Conservation (phyloP, 1,140 invertebrate species). For the Sitophilus oryzae region DNA sequence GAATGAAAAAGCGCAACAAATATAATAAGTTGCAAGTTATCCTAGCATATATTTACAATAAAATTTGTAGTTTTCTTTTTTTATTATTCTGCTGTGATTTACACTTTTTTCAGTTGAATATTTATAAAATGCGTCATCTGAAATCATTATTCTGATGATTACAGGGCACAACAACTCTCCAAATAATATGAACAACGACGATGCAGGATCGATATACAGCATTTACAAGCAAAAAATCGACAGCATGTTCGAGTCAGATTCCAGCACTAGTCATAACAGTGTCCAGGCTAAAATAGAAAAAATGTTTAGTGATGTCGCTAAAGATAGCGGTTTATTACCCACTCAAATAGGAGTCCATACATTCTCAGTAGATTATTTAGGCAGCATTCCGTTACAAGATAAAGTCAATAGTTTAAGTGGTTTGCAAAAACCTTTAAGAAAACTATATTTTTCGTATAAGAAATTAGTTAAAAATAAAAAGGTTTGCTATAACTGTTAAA, state of each 20-base stretch:
- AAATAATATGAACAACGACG: conserved; percentile 40
- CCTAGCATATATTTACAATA: too few species aligned
- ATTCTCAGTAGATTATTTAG: conserved; percentile 75
- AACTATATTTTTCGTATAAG: conserved; percentile 67
- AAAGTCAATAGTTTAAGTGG: conserved; percentile 77
- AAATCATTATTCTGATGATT: neutral
- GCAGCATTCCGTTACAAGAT: conserved; percentile 66
- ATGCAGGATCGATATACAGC: conserved; percentile 52
- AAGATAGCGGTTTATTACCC: conserved; percentile 50
- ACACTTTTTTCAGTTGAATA: too few species aligned
- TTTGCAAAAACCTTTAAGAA: conserved; percentile 71
- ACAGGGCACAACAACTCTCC: neutral
- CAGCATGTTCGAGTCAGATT: conserved; percentile 70
- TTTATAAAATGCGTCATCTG: neutral
- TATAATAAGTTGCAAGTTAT: too few species aligned
- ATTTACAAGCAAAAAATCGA: conserved; percentile 77
- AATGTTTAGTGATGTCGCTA: conserved; percentile 76
- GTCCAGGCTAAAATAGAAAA: conserved; percentile 79
- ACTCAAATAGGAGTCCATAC: conserved; percentile 47
- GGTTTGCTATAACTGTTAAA: conserved; percentile 18
- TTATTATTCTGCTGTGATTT: too few species aligned
- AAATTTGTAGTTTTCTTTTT: too few species aligned
- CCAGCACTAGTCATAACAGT: conserved; percentile 57
- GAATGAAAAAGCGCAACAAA: too few species aligned
- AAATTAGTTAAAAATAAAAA: conserved; percentile 46